Conservation (phyloP, 2,888 invertebrate genomes). For the Clistopyga incitator region DNA sequence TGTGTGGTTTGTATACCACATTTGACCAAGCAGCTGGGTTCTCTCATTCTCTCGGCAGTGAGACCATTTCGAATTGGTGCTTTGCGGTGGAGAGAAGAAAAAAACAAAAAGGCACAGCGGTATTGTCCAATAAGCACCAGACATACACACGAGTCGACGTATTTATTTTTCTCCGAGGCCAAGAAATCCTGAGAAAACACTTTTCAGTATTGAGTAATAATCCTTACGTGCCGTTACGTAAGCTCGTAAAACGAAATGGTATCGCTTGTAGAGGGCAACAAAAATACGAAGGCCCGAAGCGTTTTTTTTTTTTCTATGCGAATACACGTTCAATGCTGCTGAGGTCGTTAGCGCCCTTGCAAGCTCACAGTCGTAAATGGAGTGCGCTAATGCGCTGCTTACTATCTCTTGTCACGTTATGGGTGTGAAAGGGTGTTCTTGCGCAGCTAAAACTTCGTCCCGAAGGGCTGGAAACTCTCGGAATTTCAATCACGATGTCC, state of each 20-base stretch:
- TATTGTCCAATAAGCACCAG: neutral
- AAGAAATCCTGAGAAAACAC: neutral
- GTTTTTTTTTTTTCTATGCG: constrained; percentile 59
- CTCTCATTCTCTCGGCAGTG: constrained; percentile 9
- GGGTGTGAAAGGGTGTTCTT: constrained; percentile 2
- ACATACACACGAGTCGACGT: neutral
- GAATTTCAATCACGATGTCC: constrained; percentile 10
- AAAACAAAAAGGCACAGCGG: neutral
- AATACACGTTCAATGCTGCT: constrained; percentile 52
- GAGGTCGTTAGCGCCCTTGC: constrained; percentile 46
- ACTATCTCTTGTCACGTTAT: constrained; percentile 42
- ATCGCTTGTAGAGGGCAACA: neutral
- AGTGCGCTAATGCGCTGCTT: constrained; percentile 45
- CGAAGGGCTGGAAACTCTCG: constrained; percentile 5
- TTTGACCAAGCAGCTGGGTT: constrained; percentile 21
- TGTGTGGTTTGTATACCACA: constrained; percentile 21
- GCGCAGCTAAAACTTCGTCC: neutral
- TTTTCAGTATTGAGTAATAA: neutral
- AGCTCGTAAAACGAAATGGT: constrained; percentile 1
- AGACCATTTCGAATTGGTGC: constrained; percentile 6
- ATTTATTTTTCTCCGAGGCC: neutral
- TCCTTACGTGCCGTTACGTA: neutral
- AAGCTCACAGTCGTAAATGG: constrained; percentile 49
- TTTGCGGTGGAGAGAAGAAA: neutral
- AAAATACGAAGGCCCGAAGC: constrained; percentile 18